Conservation (phyloP, 2,797 vertebrate genomes). For the Aphelocoma californica region DNA sequence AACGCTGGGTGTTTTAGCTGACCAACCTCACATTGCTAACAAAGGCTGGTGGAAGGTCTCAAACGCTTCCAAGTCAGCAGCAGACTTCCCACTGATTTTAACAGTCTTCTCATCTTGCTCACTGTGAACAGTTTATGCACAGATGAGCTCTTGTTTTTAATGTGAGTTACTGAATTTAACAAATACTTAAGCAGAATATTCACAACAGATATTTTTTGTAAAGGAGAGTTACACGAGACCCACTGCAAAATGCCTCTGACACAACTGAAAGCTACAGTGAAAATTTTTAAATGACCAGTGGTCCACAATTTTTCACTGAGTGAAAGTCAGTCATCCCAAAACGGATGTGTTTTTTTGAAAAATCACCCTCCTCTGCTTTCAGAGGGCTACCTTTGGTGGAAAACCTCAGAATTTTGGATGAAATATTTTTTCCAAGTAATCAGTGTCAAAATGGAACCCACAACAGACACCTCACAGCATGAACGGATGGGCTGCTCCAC, state of each 20-base stretch:
- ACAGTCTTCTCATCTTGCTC: not conserved
- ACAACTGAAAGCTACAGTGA: not conserved
- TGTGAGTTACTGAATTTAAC: not conserved
- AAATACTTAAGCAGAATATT: not conserved
- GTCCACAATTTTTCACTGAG: not conserved
- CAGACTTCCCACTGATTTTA: not conserved
- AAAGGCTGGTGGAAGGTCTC: not conserved
- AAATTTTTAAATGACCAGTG: not conserved
- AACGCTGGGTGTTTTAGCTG: fast-evolving
- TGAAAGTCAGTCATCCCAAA: not conserved
- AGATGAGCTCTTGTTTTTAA: not conserved
- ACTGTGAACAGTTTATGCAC: not conserved
- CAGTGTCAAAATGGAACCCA: not conserved
- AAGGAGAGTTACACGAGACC: not conserved
- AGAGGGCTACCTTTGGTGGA: not conserved
- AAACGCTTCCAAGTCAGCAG: not conserved
- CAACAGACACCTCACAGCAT: not conserved
- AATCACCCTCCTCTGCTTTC: not conserved
- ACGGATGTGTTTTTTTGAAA: not conserved
- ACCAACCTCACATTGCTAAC: not conserved
- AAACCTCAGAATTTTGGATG: not conserved
- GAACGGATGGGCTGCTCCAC: not conserved
- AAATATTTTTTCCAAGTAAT: not conserved
- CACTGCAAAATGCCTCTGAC: not conserved
- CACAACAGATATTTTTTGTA: not conserved